These are phyloP conservation scores for Vireo griseus DNA, from an alignment of 2,797 vertebrate species.

Conservation along the genomic window DNA sequence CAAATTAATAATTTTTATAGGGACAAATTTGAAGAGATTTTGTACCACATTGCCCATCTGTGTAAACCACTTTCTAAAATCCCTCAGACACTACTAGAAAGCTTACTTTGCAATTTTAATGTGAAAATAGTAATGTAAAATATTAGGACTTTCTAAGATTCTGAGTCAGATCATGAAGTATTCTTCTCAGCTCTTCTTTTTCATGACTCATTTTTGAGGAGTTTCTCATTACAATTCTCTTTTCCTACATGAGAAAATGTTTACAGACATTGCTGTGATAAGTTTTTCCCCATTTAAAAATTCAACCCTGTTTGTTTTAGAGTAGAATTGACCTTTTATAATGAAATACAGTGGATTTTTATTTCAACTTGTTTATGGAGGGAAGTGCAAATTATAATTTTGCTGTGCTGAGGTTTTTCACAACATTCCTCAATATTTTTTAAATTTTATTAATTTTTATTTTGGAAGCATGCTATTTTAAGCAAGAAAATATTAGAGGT, in stretches of 20 bases:
- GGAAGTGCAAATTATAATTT: not conserved
- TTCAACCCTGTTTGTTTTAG: not conserved
- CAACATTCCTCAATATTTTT: not conserved
- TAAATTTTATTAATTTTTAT: not conserved
- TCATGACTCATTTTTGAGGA: not conserved
- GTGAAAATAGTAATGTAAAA: not conserved
- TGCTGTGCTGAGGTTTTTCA: not conserved
- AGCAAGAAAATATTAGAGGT: not conserved
- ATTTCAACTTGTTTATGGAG: not conserved
- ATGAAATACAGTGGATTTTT: slow-evolving; percentile 11
- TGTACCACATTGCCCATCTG: not conserved
- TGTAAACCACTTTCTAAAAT: not conserved
- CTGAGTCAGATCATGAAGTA: not conserved
- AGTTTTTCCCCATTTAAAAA: slow-evolving; percentile 11
- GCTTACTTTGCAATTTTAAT: not conserved
- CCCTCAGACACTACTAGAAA: not conserved
- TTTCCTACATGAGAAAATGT: slow-evolving; percentile 2
- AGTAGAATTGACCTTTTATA: not conserved
- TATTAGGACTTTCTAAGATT: not conserved
- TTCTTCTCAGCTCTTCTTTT: not conserved
- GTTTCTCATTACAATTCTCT: not conserved
- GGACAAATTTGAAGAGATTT: not conserved
- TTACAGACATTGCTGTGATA: slow-evolving; percentile 36
- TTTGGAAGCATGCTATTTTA: not conserved
- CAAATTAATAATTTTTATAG: not conserved